These are phyloP conservation scores for Calameuta idolon DNA, from an alignment of 2,888 invertebrate genomes.

Conservation along the genomic window DNA sequence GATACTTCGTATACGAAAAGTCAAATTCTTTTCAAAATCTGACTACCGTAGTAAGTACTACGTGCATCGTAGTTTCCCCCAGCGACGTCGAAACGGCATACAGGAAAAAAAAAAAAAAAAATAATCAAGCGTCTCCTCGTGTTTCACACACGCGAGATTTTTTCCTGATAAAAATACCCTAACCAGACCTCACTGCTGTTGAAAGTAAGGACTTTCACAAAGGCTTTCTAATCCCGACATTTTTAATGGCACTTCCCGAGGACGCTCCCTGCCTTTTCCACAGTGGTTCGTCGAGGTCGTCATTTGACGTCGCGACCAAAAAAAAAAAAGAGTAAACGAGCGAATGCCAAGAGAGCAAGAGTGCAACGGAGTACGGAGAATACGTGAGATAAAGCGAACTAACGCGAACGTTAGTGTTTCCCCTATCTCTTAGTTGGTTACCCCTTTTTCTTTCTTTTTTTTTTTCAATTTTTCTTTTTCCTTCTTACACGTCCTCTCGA, in stretches of 20 bases:
- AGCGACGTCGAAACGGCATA: not conserved
- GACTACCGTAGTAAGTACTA: not conserved
- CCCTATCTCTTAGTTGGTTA: not conserved
- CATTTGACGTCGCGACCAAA: not conserved
- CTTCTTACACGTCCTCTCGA: not conserved
- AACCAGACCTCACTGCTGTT: not conserved
- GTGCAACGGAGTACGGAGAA: not conserved
- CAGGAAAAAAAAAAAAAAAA: not conserved
- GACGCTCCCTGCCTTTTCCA: slow-evolving; percentile 11
- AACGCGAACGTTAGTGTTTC: not conserved
- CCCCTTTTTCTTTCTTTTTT: not conserved
- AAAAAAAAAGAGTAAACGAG: not conserved
- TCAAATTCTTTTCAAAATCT: not conserved
- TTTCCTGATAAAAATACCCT: not conserved
- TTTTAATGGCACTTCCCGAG: slow-evolving; percentile 33
- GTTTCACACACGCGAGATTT: not conserved
- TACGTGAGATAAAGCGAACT: not conserved
- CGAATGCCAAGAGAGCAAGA: not conserved
- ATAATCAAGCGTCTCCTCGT: not conserved
- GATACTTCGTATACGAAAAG: not conserved
- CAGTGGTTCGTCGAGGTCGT: not conserved
- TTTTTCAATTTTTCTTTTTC: not conserved
- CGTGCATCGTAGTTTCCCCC: not conserved
- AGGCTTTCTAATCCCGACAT: slow-evolving; percentile 24
- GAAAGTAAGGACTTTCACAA: not conserved